A percentile compares a stretch with the other conserved stretches of the same genome.
phyloP scores from a whole-genome alignment of 2,113 vertebrate genomes.

The Trinectes maculatus region DNA sequence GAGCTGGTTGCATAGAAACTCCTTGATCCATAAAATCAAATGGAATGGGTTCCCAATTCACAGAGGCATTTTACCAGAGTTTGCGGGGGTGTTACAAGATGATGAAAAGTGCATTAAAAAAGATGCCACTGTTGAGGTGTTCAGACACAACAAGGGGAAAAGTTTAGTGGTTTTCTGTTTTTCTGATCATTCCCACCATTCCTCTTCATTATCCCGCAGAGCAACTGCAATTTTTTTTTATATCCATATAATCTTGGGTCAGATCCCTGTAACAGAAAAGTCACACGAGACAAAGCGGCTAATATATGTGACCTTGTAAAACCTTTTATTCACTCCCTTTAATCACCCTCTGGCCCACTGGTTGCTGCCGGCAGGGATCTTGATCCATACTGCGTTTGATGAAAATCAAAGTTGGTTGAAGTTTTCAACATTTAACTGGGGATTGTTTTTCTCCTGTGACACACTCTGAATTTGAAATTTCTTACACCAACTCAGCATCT shows the following conservation, averaged over 20 bases:
- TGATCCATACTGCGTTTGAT: conserved; percentile 37
- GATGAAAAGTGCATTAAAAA: conserved; percentile 57
- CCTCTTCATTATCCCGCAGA: conserved; percentile 10
- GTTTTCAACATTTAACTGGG: conserved; percentile 19
- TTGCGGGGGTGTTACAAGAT: conserved; percentile 48
- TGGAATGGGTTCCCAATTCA: conserved; percentile 70
- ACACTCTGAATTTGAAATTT: conserved; percentile 8
- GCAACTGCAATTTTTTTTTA: neutral
- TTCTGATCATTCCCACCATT: conserved; percentile 25
- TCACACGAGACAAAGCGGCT: conserved; percentile 6
- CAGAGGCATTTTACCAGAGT: conserved; percentile 67
- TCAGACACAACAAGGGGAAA: conserved; percentile 35
- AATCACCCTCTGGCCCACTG: conserved; percentile 13
- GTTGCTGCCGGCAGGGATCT: conserved; percentile 27
- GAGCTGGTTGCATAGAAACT: conserved; percentile 61
- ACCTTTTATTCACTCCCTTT: conserved; percentile 41
- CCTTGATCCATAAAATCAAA: conserved; percentile 79
- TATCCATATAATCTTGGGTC: neutral
- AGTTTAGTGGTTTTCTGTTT: conserved; percentile 31
- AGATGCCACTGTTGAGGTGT: conserved; percentile 8
- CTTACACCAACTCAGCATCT: neutral
- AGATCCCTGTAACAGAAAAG: conserved; percentile 24
- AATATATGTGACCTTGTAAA: conserved; percentile 36
- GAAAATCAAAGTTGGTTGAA: conserved; percentile 46
- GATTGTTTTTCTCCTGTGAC: conserved; percentile 11